Evolutionary conservation across 2,888 invertebrate genomes (phyloP).

Genomic region (Dicyrtoma fusca): DNA sequence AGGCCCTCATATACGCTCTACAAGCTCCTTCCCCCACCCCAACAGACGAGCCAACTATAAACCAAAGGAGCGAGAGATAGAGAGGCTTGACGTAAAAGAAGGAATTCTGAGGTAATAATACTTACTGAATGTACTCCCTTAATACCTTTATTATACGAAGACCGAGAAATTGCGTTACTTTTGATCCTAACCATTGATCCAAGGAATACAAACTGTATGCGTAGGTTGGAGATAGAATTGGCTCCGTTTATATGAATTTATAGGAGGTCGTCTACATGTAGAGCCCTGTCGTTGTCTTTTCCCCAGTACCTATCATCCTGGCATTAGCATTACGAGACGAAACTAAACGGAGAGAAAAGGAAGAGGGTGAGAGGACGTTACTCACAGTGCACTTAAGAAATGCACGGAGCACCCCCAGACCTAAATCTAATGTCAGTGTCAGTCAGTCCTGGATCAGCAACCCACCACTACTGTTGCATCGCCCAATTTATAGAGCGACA

Average conservation of each 20-base stretch:
- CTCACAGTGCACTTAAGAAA: conserved; percentile 1
- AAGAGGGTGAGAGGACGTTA: no score
- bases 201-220: conserved; percentile 18
- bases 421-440: neutral
- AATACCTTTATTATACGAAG: conserved; percentile 37
- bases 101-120: conserved; percentile 32
- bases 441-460: no score
- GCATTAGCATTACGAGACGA: neutral
- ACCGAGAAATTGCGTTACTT: conserved; percentile 21
- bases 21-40: neutral
- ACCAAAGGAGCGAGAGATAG: neutral
- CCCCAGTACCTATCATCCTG: no score
- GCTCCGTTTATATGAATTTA: no score
- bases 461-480: no score
- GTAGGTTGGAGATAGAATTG: neutral
- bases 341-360: neutral
- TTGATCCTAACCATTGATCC: conserved; percentile 34
- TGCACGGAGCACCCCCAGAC: neutral
- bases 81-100: conserved; percentile 14
- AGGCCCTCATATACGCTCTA: conserved; percentile 11
- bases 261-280: no score
- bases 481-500: no score
- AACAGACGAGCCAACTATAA: neutral
- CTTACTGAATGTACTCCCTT: conserved; percentile 34
- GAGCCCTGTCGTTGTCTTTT: no score